A percentile compares a stretch with the other conserved stretches of the same genome.
Conservation (phyloP, 2,113 vertebrate species). For the Procavia capensis region DNA sequence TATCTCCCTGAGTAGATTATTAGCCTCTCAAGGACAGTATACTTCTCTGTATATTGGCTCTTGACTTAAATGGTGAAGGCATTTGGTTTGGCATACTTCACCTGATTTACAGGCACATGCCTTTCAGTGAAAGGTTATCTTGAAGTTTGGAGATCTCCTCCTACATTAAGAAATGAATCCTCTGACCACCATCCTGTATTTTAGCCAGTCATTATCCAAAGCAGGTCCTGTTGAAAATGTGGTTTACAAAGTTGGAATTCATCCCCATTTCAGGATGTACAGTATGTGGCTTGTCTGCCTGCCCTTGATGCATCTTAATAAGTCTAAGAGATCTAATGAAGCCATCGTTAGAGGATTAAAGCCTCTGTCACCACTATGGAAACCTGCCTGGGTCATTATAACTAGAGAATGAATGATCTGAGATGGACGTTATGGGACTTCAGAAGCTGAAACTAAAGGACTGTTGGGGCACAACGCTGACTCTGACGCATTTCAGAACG, state of each 20-base stretch:
- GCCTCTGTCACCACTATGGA: neutral
- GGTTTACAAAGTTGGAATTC: constrained; percentile 18
- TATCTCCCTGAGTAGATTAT: constrained; percentile 29
- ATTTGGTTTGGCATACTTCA: constrained; percentile 23
- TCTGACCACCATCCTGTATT: neutral
- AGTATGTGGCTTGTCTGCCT: neutral
- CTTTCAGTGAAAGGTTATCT: constrained; percentile 48
- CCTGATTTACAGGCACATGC: neutral
- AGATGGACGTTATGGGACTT: constrained; percentile 25
- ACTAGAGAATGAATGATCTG: constrained; percentile 55
- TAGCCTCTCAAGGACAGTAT: neutral
- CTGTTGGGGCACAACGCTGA: neutral
- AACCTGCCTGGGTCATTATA: neutral
- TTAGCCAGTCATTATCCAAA: neutral
- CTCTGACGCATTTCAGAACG: neutral
- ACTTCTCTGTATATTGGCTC: neutral
- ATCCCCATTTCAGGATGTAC: neutral
- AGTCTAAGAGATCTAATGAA: neutral
- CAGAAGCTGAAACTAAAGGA: constrained; percentile 19
- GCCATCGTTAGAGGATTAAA: neutral
- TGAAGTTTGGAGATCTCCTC: constrained; percentile 35
- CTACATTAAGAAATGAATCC: constrained; percentile 37
- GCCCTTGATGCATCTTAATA: neutral
- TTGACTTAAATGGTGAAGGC: neutral
- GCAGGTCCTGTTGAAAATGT: neutral